Conservation (phyloP, 2,888 invertebrate genomes). For the Sminthurides aquaticus region DNA sequence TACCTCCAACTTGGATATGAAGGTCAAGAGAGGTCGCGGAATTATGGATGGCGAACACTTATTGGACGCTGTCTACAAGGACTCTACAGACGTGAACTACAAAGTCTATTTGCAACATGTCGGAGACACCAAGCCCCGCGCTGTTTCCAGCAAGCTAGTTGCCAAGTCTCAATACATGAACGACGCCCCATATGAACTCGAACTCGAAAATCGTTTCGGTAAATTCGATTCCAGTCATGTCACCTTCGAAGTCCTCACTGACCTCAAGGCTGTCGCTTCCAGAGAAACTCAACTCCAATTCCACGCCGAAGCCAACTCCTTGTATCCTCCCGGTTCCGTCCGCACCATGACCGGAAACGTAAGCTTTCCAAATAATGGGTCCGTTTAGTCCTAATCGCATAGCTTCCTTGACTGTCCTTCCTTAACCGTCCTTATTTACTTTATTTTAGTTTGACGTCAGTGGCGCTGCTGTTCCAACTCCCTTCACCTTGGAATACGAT, state of each 20-base stretch:
- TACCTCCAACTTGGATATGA: slow-evolving; percentile 50
- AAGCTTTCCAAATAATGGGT: background rate
- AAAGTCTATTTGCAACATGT: slow-evolving; percentile 22
- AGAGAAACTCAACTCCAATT: slow-evolving; percentile 28
- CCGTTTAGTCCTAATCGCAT: too few relatives aligned
- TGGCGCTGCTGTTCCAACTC: slow-evolving; percentile 30
- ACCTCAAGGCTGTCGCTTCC: slow-evolving; percentile 31
- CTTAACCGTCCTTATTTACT: too few relatives aligned
- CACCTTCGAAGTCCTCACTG: slow-evolving; percentile 33
- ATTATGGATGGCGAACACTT: slow-evolving; percentile 47
- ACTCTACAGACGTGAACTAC: slow-evolving; percentile 25
- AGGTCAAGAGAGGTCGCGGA: slow-evolving; percentile 49
- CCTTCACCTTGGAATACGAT: slow-evolving; percentile 27
- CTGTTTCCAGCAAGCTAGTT: slow-evolving; percentile 24
- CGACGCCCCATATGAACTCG: slow-evolving; percentile 29
- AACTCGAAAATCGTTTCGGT: slow-evolving; percentile 27
- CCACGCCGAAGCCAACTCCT: slow-evolving; percentile 31
- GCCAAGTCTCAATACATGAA: slow-evolving; percentile 30
- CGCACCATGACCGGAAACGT: slow-evolving; percentile 25
- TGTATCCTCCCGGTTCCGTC: slow-evolving; percentile 1
- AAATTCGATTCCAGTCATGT: slow-evolving; percentile 30
- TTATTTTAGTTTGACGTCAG: slow-evolving; percentile 26
- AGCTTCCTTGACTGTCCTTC: too few relatives aligned
- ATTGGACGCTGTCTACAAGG: slow-evolving; percentile 25
- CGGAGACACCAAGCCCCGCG: slow-evolving; percentile 26